Evolutionary conservation across 2,888 invertebrate genomes (phyloP).

Genomic region (Amphipyra berbera): DNA sequence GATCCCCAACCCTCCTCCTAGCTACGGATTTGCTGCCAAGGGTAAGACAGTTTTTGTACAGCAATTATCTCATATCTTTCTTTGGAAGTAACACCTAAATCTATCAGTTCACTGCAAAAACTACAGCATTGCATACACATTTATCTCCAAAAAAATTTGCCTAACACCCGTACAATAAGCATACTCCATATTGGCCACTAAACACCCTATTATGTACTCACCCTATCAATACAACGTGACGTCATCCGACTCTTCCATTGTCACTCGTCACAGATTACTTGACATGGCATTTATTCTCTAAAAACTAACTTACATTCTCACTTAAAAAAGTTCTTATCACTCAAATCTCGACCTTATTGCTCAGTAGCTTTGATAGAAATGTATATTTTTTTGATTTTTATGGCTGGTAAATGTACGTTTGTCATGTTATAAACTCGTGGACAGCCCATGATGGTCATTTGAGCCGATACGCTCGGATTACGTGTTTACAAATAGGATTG

Average conservation of each 20-base stretch:
- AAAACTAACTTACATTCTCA: constrained; percentile 38
- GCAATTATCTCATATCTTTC: no score
- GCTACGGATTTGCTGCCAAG: no score
- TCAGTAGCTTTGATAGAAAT: background rate
- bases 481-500: constrained; percentile 74
- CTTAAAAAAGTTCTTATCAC: background rate
- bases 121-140: background rate
- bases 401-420: constrained; percentile 1
- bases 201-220: constrained; percentile 65
- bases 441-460: constrained; percentile 70
- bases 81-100: no score
- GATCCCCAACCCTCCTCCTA: no score
- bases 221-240: constrained; percentile 62
- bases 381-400: background rate
- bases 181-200: constrained; percentile 51
- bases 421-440: constrained; percentile 35
- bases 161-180: constrained; percentile 44
- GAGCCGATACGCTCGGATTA: constrained; percentile 70
- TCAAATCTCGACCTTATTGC: constrained; percentile 20
- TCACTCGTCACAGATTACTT: constrained; percentile 60
- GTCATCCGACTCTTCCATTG: constrained; percentile 68
- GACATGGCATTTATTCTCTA: constrained; percentile 55
- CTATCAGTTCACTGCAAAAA: no score
- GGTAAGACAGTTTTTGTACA: no score
- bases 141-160: constrained; percentile 16